Evolutionary conservation across 2,888 invertebrate genomes (phyloP).

Genomic region (Chymomyza procnemis): DNA sequence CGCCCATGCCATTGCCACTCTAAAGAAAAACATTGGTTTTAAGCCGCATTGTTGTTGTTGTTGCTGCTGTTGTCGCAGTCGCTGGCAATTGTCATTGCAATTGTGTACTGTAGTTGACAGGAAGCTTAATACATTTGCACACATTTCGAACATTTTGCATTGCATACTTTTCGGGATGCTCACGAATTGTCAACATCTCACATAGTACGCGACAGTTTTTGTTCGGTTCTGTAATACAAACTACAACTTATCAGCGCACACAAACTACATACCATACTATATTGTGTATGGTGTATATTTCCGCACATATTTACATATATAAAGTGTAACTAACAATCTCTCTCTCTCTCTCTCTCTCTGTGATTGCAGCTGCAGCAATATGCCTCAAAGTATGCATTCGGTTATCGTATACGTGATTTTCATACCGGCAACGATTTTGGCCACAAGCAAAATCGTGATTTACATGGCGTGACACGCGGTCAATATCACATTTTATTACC

Average conservation of each 20-base stretch:
- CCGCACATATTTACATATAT: neutral
- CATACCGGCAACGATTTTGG: conserved; percentile 87
- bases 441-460: conserved; percentile 84
- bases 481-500: conserved; percentile 88
- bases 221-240: conserved; percentile 17
- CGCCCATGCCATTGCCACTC: neutral
- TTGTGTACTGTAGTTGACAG: conserved; percentile 66
- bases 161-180: conserved; percentile 53
- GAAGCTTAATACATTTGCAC: conserved; percentile 63
- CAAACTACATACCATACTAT: neutral
- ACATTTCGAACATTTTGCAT: conserved; percentile 27
- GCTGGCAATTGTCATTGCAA: conserved; percentile 5
- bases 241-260: conserved; percentile 10
- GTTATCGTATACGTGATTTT: conserved; percentile 86
- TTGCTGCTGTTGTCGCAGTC: conserved; percentile 8
- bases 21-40: neutral
- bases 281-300: too few relatives aligned
- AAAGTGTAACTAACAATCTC: conserved; percentile 24
- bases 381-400: conserved; percentile 83
- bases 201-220: neutral
- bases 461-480: conserved; percentile 84
- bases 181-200: conserved; percentile 47
- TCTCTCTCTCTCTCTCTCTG: conserved; percentile 34
- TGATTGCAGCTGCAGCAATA: conserved; percentile 80
- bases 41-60: conserved; percentile 8